phyloP scores from a whole-genome alignment of 2,113 vertebrate genomes.

The Tenebrosternarchus preto region DNA sequence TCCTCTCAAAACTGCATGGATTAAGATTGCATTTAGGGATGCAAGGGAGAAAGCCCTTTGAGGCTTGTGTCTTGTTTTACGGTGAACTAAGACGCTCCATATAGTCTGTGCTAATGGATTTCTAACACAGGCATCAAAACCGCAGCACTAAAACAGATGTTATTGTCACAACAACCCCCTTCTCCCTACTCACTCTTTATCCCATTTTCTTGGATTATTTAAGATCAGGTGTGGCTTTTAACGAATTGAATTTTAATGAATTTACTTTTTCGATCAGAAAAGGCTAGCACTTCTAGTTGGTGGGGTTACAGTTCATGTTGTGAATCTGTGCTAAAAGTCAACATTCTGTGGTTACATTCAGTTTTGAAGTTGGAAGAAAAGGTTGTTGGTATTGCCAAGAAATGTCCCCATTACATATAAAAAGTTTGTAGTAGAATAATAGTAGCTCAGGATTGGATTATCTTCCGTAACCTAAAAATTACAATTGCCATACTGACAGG shows the following conservation, averaged over 20 bases:
- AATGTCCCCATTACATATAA: neutral
- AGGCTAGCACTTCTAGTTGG: neutral
- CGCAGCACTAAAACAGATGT: neutral
- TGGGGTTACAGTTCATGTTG: neutral
- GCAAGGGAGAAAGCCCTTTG: constrained; percentile 11
- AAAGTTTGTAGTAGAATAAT: neutral
- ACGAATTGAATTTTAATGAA: neutral
- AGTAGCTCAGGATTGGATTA: neutral
- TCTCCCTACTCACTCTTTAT: neutral
- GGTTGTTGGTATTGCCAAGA: too few species aligned
- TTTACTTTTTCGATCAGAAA: neutral
- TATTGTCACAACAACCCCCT: neutral
- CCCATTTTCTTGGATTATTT: neutral
- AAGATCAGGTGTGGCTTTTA: neutral
- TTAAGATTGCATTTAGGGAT: constrained; percentile 16
- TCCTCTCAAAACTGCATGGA: constrained; percentile 25
- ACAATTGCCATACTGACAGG: too few species aligned
- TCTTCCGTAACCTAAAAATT: neutral
- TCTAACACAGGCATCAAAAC: neutral
- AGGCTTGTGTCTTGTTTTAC: constrained; percentile 25
- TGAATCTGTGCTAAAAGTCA: neutral
- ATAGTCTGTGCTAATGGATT: constrained; percentile 12
- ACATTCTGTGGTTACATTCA: neutral
- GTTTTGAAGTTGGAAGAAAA: neutral
- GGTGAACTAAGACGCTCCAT: constrained; percentile 3